Conservation (phyloP, 2,797 vertebrate genomes). For the Simalia tracyae region DNA sequence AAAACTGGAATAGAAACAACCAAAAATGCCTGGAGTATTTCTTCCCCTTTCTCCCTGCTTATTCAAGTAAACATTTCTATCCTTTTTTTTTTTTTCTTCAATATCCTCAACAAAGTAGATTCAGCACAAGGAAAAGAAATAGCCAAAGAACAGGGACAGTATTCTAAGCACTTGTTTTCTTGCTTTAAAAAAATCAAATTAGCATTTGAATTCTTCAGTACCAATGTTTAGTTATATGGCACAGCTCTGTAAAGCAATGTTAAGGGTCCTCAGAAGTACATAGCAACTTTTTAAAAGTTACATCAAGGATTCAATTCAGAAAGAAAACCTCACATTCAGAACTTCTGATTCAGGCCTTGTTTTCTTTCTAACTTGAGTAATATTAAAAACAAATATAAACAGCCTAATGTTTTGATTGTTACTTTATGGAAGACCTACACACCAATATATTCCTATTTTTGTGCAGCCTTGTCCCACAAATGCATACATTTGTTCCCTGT, state of each 20-base stretch:
- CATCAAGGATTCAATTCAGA: conserved; percentile 30
- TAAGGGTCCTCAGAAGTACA: conserved; percentile 41
- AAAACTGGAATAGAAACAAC: background rate
- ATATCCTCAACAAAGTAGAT: background rate
- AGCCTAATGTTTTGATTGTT: conserved; percentile 26
- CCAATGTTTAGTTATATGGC: conserved; percentile 28
- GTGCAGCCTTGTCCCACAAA: background rate
- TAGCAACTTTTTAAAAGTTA: conserved; percentile 43
- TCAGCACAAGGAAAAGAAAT: background rate
- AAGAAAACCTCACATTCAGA: conserved; percentile 38
- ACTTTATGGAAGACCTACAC: background rate
- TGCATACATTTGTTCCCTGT: background rate
- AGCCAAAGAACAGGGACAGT: background rate
- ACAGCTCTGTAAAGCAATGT: conserved; percentile 24
- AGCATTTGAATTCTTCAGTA: conserved; percentile 30
- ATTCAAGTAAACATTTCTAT: background rate
- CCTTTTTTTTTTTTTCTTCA: background rate
- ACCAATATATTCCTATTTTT: background rate
- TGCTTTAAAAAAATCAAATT: background rate
- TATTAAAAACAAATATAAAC: conserved; percentile 38
- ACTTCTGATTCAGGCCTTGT: conserved; percentile 8
- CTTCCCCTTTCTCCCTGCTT: background rate
- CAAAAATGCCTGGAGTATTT: background rate
- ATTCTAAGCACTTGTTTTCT: background rate
- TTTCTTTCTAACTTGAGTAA: background rate